phyloP scores from a whole-genome alignment of 2,888 invertebrate species.

The Amphiduros pacificus region DNA sequence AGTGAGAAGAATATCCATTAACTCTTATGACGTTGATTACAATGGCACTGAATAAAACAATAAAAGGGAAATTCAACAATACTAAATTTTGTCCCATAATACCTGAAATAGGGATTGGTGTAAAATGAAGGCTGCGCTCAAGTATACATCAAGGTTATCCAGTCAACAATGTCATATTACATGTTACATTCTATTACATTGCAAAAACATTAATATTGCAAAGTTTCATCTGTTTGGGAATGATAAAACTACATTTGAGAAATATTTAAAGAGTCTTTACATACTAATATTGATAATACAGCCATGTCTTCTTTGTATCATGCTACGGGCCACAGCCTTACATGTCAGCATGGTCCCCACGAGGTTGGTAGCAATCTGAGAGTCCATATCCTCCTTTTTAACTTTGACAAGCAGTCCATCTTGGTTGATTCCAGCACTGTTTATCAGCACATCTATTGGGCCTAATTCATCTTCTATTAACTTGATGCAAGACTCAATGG shows the following conservation, averaged over 20 bases:
- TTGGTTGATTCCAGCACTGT: constrained; percentile 15
- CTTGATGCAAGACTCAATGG: not conserved
- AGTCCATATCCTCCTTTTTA: constrained; percentile 2
- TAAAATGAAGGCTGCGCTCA: too few relatives aligned
- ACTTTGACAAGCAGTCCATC: constrained; percentile 9
- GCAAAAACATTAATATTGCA: too few relatives aligned
- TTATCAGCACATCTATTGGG: constrained; percentile 8
- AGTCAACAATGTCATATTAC: too few relatives aligned
- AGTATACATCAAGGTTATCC: too few relatives aligned
- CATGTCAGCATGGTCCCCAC: constrained; percentile 13
- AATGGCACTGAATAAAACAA: not conserved
- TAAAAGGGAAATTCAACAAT: not conserved
- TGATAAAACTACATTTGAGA: too few relatives aligned
- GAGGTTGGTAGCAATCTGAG: constrained; percentile 3
- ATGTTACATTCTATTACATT: too few relatives aligned
- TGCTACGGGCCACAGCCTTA: constrained; percentile 2
- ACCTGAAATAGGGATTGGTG: too few relatives aligned
- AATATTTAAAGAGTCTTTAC: too few relatives aligned
- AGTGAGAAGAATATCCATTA: not conserved
- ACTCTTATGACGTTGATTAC: not conserved
- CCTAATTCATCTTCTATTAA: not conserved
- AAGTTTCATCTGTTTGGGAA: too few relatives aligned
- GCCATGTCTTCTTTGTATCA: constrained; percentile 5
- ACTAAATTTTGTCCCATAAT: too few relatives aligned
- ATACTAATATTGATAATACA: constrained; percentile 19